Conservation (phyloP, 2,113 vertebrate genomes). For the Ursus arctos region DNA sequence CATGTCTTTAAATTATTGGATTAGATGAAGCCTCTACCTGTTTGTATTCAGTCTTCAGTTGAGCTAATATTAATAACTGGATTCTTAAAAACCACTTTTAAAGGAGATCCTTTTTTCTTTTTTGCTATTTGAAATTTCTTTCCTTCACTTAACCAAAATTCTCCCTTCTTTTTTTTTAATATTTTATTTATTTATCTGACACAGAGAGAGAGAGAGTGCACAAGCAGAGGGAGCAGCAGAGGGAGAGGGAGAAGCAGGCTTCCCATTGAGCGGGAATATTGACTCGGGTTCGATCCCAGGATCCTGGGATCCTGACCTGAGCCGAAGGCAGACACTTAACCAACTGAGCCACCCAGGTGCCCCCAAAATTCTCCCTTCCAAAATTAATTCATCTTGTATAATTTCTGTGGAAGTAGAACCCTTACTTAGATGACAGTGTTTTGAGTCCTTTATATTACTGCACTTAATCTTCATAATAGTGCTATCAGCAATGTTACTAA, state of each 20-base stretch:
- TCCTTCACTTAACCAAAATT: slow-evolving; percentile 21
- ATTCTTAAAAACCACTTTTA: not conserved
- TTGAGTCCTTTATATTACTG: not conserved
- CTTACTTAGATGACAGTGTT: not conserved
- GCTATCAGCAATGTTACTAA: not conserved
- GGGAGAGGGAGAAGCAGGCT: too few relatives aligned
- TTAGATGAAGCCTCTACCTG: slow-evolving; percentile 27
- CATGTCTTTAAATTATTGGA: slow-evolving; percentile 33
- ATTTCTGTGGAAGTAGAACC: slow-evolving; percentile 8
- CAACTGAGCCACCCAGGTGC: too few relatives aligned
- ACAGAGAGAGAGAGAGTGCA: too few relatives aligned
- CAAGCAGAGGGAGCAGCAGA: too few relatives aligned
- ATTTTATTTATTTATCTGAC: too few relatives aligned
- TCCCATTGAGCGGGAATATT: too few relatives aligned
- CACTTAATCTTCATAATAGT: not conserved
- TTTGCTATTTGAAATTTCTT: not conserved
- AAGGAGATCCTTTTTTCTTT: not conserved
- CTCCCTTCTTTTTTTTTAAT: not conserved
- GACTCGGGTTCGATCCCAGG: too few relatives aligned
- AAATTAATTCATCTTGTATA: slow-evolving; percentile 32
- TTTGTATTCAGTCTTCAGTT: slow-evolving; percentile 11
- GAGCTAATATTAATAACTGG: slow-evolving; percentile 39
- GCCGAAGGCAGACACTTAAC: too few relatives aligned
- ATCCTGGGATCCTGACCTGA: too few relatives aligned
- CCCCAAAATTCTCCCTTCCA: not conserved